Conservation (phyloP, 2,888 invertebrate genomes). For the Campoletis raptor region DNA sequence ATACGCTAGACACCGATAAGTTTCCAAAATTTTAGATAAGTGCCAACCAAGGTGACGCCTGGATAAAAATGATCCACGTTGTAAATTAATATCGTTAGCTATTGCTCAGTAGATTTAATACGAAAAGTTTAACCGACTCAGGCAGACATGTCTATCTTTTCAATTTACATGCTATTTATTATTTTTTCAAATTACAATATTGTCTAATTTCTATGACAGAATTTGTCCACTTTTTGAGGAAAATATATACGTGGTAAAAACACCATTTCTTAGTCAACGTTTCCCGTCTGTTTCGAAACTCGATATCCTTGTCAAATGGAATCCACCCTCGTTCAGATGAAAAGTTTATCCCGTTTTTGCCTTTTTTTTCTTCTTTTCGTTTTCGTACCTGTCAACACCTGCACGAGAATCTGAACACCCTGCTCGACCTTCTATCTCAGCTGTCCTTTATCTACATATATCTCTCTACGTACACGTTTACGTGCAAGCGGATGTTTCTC, state of each 20-base stretch:
- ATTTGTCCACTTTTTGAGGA: neutral
- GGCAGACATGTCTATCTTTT: neutral
- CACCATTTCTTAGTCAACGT: neutral
- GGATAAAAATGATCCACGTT: neutral
- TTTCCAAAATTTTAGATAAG: too few species aligned
- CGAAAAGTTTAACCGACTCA: neutral
- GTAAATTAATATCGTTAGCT: neutral
- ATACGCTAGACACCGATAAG: too few species aligned
- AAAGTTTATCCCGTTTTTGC: constrained; percentile 5
- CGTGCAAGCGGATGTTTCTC: neutral
- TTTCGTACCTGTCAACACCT: constrained; percentile 64
- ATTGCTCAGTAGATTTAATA: neutral
- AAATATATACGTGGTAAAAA: neutral
- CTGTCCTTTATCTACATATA: constrained; percentile 18
- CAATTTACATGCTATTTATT: neutral
- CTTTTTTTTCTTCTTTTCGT: constrained; percentile 36
- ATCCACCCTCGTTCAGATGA: constrained; percentile 14
- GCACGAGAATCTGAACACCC: constrained; percentile 41
- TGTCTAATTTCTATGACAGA: neutral
- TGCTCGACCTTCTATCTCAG: constrained; percentile 23
- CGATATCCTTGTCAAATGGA: constrained; percentile 21
- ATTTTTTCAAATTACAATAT: neutral
- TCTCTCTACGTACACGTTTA: neutral
- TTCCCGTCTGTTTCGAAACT: constrained; percentile 12
- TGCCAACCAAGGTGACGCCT: neutral